These are phyloP conservation scores for Apantesis nais DNA, from an alignment of 2,888 invertebrate genomes.

Conservation along the genomic window DNA sequence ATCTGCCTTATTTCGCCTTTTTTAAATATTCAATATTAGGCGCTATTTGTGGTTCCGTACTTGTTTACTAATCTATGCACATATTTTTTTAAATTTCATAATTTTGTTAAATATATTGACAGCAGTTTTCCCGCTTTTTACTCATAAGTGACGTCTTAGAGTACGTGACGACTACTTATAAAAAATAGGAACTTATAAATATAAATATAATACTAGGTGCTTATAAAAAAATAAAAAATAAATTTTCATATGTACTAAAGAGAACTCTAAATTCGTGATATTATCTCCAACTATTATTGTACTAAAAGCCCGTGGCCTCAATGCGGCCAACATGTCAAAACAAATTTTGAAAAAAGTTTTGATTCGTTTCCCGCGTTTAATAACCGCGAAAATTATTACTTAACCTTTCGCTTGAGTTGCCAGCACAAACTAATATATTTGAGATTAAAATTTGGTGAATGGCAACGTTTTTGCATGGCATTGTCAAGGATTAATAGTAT, in stretches of 20 bases:
- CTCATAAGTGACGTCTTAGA: not conserved
- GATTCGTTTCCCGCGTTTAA: slow-evolving; percentile 60
- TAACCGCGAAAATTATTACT: slow-evolving; percentile 73
- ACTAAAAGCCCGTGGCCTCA: slow-evolving; percentile 59
- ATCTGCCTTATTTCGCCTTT: slow-evolving; percentile 58
- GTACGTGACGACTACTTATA: no score
- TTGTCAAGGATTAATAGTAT: slow-evolving; percentile 74
- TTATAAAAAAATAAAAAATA: not conserved
- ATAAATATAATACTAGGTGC: no score
- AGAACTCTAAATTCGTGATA: slow-evolving; percentile 4
- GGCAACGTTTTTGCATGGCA: slow-evolving; percentile 65
- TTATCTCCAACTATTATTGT: slow-evolving; percentile 68
- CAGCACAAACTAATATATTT: slow-evolving; percentile 64
- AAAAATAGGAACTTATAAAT: no score
- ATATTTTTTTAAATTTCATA: not conserved
- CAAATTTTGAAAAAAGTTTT: slow-evolving; percentile 65
- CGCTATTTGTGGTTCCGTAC: slow-evolving; percentile 11
- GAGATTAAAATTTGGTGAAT: slow-evolving; percentile 78
- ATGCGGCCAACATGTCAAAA: slow-evolving; percentile 74
- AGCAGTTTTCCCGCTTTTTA: not conserved
- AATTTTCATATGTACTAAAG: not conserved
- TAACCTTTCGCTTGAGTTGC: slow-evolving; percentile 62
- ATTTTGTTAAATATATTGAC: not conserved
- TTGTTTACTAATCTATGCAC: not conserved
- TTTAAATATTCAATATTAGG: slow-evolving; percentile 39